A percentile compares a stretch with the other conserved stretches of the same genome.
These are phyloP conservation scores for Eupsittula cactorum DNA, from an alignment of 2,113 vertebrate species.

Conservation along the genomic window DNA sequence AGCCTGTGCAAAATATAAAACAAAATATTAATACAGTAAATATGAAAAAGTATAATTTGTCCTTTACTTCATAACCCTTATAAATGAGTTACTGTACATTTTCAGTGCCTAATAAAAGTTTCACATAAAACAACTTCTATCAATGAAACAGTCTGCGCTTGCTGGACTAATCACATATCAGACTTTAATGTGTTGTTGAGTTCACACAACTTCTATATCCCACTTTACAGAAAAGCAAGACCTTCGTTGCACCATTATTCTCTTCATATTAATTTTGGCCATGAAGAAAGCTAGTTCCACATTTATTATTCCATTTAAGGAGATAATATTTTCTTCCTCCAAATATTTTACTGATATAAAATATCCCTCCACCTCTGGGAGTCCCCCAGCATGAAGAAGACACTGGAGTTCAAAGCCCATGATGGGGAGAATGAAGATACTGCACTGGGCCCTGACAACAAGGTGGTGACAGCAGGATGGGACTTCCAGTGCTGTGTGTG, in stretches of 20 bases:
- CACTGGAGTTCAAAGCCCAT: slow-evolving; percentile 88
- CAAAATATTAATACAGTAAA: slow-evolving; percentile 51
- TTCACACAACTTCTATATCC: neutral
- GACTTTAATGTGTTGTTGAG: neutral
- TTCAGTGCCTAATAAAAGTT: neutral
- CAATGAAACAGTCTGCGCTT: neutral
- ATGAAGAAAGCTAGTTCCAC: neutral
- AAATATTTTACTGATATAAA: neutral
- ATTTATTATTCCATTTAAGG: neutral
- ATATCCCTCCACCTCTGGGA: slow-evolving; percentile 32
- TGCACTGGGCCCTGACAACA: slow-evolving; percentile 84
- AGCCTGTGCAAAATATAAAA: slow-evolving; percentile 78
- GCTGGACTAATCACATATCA: neutral
- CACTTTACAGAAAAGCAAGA: neutral
- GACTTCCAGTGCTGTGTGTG: slow-evolving; percentile 88
- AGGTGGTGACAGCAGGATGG: slow-evolving; percentile 88
- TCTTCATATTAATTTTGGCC: neutral
- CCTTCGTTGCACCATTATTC: neutral
- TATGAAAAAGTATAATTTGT: neutral
- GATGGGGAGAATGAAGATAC: slow-evolving; percentile 89
- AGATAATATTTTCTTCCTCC: neutral
- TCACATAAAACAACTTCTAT: neutral
- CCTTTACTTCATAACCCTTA: neutral
- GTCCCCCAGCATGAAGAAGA: slow-evolving; percentile 89
- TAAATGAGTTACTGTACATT: neutral